phyloP scores from a whole-genome alignment of 64 coral and sea anemone genomes.

The Montipora cactus region DNA sequence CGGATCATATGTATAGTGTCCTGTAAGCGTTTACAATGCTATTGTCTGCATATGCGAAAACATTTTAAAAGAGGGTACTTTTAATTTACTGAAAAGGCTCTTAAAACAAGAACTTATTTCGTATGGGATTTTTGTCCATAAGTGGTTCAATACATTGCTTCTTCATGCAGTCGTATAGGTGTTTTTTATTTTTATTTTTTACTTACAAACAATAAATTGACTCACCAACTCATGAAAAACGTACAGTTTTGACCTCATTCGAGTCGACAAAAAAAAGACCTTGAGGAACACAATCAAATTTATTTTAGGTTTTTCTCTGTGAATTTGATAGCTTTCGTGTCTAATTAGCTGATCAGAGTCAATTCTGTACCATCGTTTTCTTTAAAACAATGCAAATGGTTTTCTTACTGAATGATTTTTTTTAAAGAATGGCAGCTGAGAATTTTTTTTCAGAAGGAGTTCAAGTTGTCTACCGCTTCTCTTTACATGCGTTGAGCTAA shows the following conservation, averaged over 20 bases:
- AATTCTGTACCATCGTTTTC: constrained; percentile 7
- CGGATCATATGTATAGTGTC: neutral
- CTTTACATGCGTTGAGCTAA: neutral
- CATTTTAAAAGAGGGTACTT: constrained; percentile 21
- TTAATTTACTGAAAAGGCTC: constrained; percentile 17
- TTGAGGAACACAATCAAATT: too few relatives aligned
- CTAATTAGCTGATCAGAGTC: constrained; percentile 25
- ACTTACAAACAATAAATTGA: neutral
- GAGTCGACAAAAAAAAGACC: too few relatives aligned
- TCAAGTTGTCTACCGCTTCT: neutral
- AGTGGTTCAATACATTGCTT: neutral
- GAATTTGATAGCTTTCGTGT: constrained; percentile 2
- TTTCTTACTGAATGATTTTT: constrained; percentile 12
- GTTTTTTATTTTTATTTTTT: neutral
- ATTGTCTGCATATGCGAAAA: constrained; percentile 19
- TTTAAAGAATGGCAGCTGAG: neutral
- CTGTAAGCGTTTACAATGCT: neutral
- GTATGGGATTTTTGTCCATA: neutral
- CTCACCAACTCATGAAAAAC: too few relatives aligned
- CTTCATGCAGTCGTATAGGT: neutral
- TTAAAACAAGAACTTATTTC: constrained; percentile 20
- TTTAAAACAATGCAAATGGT: neutral
- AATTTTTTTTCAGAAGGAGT: constrained; percentile 16
- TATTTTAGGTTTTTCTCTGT: neutral
- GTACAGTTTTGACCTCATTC: too few relatives aligned